Conservation (phyloP, 2,888 invertebrate species). For the Thecocarcelia acutangulata region DNA sequence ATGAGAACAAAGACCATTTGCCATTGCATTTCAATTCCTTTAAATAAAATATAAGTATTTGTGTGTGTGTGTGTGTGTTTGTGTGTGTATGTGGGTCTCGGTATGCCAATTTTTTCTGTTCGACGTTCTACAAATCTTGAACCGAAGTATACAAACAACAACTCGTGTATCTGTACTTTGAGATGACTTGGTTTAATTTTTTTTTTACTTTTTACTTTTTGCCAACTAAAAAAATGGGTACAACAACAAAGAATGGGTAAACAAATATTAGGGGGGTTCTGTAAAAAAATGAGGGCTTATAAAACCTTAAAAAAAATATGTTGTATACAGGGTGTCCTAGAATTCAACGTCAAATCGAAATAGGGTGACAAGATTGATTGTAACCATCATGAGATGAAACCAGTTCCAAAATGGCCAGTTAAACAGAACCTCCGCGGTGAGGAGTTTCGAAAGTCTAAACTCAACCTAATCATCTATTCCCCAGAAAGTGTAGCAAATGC, state of each 20-base stretch:
- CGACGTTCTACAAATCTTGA: conserved; percentile 42
- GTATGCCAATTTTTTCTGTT: not conserved
- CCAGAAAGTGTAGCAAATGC: too few relatives aligned
- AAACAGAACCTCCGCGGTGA: too few relatives aligned
- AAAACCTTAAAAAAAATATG: too few relatives aligned
- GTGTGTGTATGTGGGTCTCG: not conserved
- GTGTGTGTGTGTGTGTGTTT: not conserved
- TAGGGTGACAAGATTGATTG: too few relatives aligned
- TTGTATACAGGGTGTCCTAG: too few relatives aligned
- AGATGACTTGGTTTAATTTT: conserved; percentile 64
- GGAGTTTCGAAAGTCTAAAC: too few relatives aligned
- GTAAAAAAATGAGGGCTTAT: not conserved
- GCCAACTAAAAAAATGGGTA: conserved; percentile 17
- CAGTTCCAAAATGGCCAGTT: too few relatives aligned
- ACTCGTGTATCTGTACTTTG: conserved; percentile 46
- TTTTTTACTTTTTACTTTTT: too few relatives aligned
- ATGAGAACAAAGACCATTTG: conserved; percentile 51
- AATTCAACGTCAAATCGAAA: too few relatives aligned
- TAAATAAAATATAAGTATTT: not conserved
- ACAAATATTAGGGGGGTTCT: too few relatives aligned
- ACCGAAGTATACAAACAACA: conserved; percentile 32
- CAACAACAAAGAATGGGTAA: conserved; percentile 26
- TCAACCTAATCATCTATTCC: too few relatives aligned
- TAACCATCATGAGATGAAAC: too few relatives aligned
- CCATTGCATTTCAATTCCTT: conserved; percentile 46